phyloP scores from a whole-genome alignment of 2,113 vertebrate genomes.

The Eonycteris spelaea region DNA sequence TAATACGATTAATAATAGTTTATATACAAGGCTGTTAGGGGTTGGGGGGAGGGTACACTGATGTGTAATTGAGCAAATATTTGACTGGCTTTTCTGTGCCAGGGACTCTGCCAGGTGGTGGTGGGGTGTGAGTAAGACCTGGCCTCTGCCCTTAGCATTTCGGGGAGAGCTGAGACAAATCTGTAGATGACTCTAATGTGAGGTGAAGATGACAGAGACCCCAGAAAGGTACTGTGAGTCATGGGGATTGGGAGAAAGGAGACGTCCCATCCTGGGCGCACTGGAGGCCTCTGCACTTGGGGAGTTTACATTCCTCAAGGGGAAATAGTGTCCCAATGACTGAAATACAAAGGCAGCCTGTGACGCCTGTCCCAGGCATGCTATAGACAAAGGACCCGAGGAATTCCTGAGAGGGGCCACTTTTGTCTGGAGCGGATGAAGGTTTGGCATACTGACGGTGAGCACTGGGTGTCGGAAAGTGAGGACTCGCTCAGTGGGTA shows the following conservation, averaged over 20 bases:
- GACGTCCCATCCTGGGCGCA: neutral
- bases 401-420: neutral
- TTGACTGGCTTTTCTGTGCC: conserved; percentile 64
- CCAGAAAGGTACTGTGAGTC: conserved; percentile 61
- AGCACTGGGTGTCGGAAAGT: conserved; percentile 21
- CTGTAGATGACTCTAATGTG: conserved; percentile 45
- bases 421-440: neutral
- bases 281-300: neutral
- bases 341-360: conserved; percentile 47
- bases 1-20: conserved; percentile 44
- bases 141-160: neutral
- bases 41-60: neutral
- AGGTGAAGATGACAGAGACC: conserved; percentile 40
- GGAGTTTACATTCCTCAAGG: neutral
- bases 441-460: conserved; percentile 54
- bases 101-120: conserved; percentile 63
- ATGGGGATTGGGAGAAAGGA: neutral
- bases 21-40: neutral
- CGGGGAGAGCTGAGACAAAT: conserved; percentile 38
- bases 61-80: conserved; percentile 74
- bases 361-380: conserved; percentile 36
- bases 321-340: neutral
- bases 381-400: conserved; percentile 57
- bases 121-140: conserved; percentile 42
- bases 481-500: conserved; percentile 60